Conservation (phyloP, 2,888 invertebrate species). For the Meganola albula region DNA sequence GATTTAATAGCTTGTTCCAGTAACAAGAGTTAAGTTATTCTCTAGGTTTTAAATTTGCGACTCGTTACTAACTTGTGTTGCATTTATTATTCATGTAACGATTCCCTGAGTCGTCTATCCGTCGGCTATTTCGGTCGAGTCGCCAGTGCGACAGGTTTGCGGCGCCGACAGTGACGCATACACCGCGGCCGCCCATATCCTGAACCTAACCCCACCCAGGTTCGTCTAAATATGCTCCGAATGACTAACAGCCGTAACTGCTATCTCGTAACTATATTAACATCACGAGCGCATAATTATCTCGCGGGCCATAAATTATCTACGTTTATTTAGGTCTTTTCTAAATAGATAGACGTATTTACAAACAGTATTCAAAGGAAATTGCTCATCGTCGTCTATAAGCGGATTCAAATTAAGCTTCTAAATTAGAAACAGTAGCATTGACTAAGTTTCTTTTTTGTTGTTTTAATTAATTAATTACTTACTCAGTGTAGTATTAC, state of each 20-base stretch:
- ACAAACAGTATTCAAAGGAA: slow-evolving; percentile 16
- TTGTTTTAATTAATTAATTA: too few species aligned
- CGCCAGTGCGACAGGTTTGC: slow-evolving; percentile 45
- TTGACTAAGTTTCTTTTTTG: not conserved
- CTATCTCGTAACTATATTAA: too few species aligned
- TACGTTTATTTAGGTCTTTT: slow-evolving; percentile 30
- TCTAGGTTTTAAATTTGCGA: too few species aligned
- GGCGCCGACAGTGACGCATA: slow-evolving; percentile 59
- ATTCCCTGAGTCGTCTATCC: slow-evolving; percentile 25
- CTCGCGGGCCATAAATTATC: slow-evolving; percentile 44
- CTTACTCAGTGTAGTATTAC: too few species aligned
- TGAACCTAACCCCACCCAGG: slow-evolving; percentile 40
- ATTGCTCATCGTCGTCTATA: slow-evolving; percentile 16
- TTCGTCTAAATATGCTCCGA: slow-evolving; percentile 50
- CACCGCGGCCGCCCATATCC: slow-evolving; percentile 42
- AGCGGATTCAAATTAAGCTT: slow-evolving; percentile 8
- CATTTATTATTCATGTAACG: slow-evolving; percentile 22
- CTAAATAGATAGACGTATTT: slow-evolving; percentile 19
- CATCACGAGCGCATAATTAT: too few species aligned
- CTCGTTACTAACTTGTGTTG: too few species aligned
- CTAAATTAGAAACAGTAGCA: slow-evolving; percentile 10
- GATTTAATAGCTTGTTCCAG: too few species aligned
- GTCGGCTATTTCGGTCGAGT: slow-evolving; percentile 40
- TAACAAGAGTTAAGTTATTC: too few species aligned
- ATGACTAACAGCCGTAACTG: slow-evolving; percentile 55